These are phyloP conservation scores for Cichlasoma orientale DNA, from an alignment of 2,797 vertebrate species.

Conservation along the genomic window DNA sequence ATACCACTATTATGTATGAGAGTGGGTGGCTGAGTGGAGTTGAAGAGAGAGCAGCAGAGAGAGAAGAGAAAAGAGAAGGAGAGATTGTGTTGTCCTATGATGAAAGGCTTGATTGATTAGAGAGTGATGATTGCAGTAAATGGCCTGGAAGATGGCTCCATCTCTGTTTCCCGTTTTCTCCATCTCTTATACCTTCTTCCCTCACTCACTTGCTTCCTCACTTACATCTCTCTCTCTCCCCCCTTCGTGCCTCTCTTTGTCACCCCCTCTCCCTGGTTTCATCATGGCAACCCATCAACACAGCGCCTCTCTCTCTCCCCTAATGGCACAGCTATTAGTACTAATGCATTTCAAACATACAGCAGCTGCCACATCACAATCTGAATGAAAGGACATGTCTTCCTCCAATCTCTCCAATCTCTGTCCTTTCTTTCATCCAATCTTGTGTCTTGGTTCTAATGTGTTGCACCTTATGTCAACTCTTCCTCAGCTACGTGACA, in stretches of 20 bases:
- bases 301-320: conserved; percentile 80
- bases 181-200: conserved; percentile 79
- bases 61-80: conserved; percentile 46
- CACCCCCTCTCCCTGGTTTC: conserved; percentile 54
- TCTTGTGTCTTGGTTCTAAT: conserved; percentile 36
- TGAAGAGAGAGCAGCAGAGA: conserved; percentile 46
- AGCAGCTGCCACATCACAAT: conserved; percentile 87
- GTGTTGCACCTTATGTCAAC: conserved; percentile 40
- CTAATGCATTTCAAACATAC: conserved; percentile 92
- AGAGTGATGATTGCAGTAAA: conserved; percentile 86
- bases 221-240: conserved; percentile 40
- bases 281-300: conserved; percentile 88
- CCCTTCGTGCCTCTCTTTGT: conserved; percentile 47
- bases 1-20: conserved; percentile 52
- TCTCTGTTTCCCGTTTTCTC: conserved; percentile 76
- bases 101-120: conserved; percentile 89
- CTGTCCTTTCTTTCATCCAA: conserved; percentile 54
- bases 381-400: conserved; percentile 83
- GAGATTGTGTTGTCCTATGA: conserved; percentile 80
- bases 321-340: conserved; percentile 92
- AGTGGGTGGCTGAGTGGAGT: conserved; percentile 59
- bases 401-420: conserved; percentile 70
- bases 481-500: conserved; percentile 24
- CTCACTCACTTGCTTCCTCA: conserved; percentile 72
- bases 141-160: conserved; percentile 84